Evolutionary conservation across 2,888 invertebrate species (phyloP), one percentile per base, ranked within the genome.

Genomic region (Melieria picta): DNA sequence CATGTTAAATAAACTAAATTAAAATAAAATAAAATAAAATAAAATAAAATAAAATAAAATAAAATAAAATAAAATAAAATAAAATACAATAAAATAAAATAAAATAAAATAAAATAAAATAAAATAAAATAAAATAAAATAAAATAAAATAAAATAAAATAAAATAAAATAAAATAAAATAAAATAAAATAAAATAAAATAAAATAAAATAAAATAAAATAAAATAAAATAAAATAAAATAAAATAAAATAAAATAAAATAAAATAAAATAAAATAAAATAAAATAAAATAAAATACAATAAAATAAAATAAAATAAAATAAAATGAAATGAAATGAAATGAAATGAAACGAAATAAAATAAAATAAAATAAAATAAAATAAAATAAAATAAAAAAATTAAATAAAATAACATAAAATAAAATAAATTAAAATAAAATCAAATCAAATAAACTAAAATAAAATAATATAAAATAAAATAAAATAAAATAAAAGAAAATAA

Each of bases 101-200:
- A 61, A 60, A 64, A 64, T 69, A 56, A 64, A 64, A 63, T 69
- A 50, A 60, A 56, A 69, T 69, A 64, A 63, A 64, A 69, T 69
- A 48, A 60, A 57, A 64, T 69, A 48, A 60, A 56, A 63, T 64
- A 50, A 57, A 64, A 64, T 69, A 55, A 64, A 64, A 64, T 69
- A 50, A 60, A 64, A 69, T 69, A 63, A 60, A 64, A 69, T 69
- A 48, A 60, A 64, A 64, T 63, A 45, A 60, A 64, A 69, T 70
- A 65, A 62, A 65, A 64, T 65, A 55, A 62, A 58, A 65, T 57
- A 57, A 62, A 60, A 65, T 65, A 46, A 46, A 50, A 70, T 48
- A 65, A 45, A 58, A 70, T 64, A 55, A 46, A 58, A 65, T 64
- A 48, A 45, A 48, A 70, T 57, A 55, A 43, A 58, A 58, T 47